A percentile compares a stretch with the other conserved stretches of the same genome.
Conservation (phyloP, 2,113 vertebrate genomes). For the Thomomys bottae region DNA sequence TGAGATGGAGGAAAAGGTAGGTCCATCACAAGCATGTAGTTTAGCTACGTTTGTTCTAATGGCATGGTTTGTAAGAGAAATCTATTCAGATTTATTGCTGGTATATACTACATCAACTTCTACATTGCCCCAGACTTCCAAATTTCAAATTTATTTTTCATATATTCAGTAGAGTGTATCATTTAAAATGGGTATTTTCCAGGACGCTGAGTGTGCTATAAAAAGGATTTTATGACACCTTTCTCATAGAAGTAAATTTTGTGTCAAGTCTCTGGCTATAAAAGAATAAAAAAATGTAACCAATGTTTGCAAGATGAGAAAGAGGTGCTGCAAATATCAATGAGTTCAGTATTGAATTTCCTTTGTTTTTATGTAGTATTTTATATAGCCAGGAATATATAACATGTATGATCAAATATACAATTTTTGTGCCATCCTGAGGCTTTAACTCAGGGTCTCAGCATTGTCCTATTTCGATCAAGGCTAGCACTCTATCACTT, state of each 20-base stretch:
- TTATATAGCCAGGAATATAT: conserved; percentile 22
- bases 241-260: not conserved
- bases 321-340: conserved; percentile 29
- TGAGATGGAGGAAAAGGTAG: no score
- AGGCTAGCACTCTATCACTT: no score
- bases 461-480: no score
- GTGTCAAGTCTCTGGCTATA: conserved; percentile 10
- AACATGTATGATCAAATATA: not conserved
- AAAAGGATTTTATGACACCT: not conserved
- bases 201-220: conserved; percentile 7
- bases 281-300: conserved; percentile 44
- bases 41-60: not conserved
- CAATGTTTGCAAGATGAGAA: not conserved
- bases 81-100: not conserved
- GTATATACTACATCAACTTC: not conserved
- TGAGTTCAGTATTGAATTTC: conserved; percentile 74
- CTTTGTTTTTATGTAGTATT: conserved; percentile 62
- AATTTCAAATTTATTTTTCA: conserved; percentile 12
- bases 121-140: conserved; percentile 13
- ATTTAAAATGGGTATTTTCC: conserved; percentile 11
- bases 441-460: no score
- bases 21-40: not conserved
- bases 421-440: conserved; percentile 1
- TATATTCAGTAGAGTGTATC: not conserved
- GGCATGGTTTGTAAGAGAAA: not conserved